Percentiles rank a stretch among this genome's conserved stretches.
Conservation (phyloP, 2,797 vertebrate genomes). For the Rhinella marina region DNA sequence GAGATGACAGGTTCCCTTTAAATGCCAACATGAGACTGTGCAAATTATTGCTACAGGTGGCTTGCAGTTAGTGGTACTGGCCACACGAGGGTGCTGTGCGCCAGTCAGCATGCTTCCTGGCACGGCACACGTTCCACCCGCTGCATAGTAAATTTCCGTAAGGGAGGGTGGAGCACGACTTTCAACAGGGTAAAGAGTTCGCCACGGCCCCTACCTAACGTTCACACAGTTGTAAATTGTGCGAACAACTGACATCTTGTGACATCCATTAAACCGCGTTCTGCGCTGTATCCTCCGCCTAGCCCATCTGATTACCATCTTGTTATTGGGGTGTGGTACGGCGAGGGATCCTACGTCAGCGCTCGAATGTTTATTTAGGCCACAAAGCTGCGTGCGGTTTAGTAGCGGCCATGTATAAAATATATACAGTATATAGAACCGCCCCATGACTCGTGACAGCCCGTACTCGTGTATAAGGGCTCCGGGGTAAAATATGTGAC, state of each 20-base stretch:
- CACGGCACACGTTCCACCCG: background rate
- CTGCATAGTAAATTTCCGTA: conserved; percentile 11
- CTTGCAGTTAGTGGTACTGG: background rate
- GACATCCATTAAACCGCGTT: conserved; percentile 8
- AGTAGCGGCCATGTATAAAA: background rate
- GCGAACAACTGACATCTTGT: background rate
- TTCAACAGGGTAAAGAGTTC: conserved; percentile 32
- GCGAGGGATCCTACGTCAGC: background rate
- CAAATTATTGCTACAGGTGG: background rate
- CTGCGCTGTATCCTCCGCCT: background rate
- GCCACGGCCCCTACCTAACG: background rate
- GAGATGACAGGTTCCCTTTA: too few species aligned
- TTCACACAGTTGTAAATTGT: conserved; percentile 1
- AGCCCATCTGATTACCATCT: background rate
- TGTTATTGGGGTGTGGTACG: conserved; percentile 37
- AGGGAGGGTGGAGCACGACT: background rate
- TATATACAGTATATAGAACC: too few species aligned
- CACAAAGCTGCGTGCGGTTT: background rate
- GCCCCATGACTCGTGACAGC: too few species aligned
- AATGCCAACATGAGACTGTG: background rate
- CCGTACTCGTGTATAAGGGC: too few species aligned
- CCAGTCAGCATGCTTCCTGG: background rate
- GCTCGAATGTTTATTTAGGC: background rate
- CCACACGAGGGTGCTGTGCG: conserved; percentile 28
- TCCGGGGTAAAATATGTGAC: too few species aligned